Percentiles rank a stretch among this genome's conserved stretches.
These are phyloP conservation scores for Trachelus stipa DNA, from an alignment of 2,888 invertebrate genomes.

Conservation along the genomic window DNA sequence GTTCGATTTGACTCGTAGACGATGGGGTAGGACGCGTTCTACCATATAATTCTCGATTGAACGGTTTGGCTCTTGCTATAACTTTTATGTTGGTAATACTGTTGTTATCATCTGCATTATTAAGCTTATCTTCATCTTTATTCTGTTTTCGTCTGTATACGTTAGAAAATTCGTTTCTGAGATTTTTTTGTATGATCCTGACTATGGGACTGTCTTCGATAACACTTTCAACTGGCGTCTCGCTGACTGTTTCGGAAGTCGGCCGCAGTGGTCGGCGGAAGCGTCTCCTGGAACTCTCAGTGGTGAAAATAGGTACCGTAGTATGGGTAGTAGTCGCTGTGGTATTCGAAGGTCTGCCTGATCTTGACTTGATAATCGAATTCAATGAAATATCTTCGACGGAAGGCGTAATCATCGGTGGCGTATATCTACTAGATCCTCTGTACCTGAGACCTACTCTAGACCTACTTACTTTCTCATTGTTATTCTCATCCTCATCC, in stretches of 20 bases:
- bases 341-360: background rate
- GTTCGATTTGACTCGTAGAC: background rate
- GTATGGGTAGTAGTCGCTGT: constrained; percentile 17
- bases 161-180: background rate
- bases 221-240: constrained; percentile 4
- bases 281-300: constrained; percentile 26
- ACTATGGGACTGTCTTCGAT: constrained; percentile 44
- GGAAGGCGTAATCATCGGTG: constrained; percentile 25
- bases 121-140: constrained; percentile 24
- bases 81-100: constrained; percentile 46
- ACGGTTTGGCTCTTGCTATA: constrained; percentile 29
- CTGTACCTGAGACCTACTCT: constrained; percentile 25
- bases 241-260: constrained; percentile 10
- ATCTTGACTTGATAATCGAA: background rate
- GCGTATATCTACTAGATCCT: constrained; percentile 42
- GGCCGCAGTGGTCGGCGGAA: constrained; percentile 8
- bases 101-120: constrained; percentile 14
- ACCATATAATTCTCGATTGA: constrained; percentile 25
- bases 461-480: constrained; percentile 26
- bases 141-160: constrained; percentile 18
- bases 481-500: constrained; percentile 12
- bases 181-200: constrained; percentile 36
- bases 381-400: constrained; percentile 6
- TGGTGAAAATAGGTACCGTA: background rate
- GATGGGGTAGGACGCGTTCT: constrained; percentile 13